These are phyloP conservation scores for Cichlasoma orientale DNA, from an alignment of 2,797 vertebrate species.

Conservation along the genomic window DNA sequence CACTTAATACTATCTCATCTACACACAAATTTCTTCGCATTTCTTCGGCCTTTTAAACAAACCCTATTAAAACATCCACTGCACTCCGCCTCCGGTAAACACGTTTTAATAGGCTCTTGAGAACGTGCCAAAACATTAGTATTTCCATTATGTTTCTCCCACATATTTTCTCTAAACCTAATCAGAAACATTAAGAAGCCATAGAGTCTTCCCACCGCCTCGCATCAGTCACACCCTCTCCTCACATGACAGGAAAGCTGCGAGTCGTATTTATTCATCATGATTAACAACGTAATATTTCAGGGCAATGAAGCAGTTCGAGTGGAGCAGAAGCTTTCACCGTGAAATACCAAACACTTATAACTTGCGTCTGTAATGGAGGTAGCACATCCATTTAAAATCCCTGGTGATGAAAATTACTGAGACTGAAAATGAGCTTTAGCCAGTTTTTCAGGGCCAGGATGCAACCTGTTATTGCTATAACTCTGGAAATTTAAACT, in stretches of 20 bases:
- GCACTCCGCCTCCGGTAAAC: slow-evolving; percentile 43
- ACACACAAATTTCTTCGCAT: background rate
- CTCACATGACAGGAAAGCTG: slow-evolving; percentile 13
- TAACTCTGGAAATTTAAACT: slow-evolving; percentile 58
- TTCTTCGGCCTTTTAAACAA: slow-evolving; percentile 6
- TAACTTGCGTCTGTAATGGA: slow-evolving; percentile 49
- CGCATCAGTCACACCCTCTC: slow-evolving; percentile 44
- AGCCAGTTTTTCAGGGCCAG: slow-evolving; percentile 60
- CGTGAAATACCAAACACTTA: slow-evolving; percentile 11
- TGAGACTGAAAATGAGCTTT: slow-evolving; percentile 66
- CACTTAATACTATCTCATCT: background rate
- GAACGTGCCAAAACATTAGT: slow-evolving; percentile 48
- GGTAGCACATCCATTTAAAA: slow-evolving; percentile 61
- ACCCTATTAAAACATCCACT: slow-evolving; percentile 36
- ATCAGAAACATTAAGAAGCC: slow-evolving; percentile 54
- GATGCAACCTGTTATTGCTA: slow-evolving; percentile 41
- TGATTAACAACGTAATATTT: slow-evolving; percentile 62
- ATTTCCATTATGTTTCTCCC: slow-evolving; percentile 56
- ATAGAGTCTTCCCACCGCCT: slow-evolving; percentile 24
- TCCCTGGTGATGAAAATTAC: slow-evolving; percentile 63
- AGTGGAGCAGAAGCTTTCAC: slow-evolving; percentile 43
- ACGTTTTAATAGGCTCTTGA: slow-evolving; percentile 56
- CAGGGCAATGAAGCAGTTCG: slow-evolving; percentile 40
- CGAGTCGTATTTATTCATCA: slow-evolving; percentile 48
- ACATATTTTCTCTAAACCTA: slow-evolving; percentile 40